Percentiles rank a stretch among this genome's conserved stretches.
Conservation (phyloP, 2,888 invertebrate species). For the Agrochola circellaris region DNA sequence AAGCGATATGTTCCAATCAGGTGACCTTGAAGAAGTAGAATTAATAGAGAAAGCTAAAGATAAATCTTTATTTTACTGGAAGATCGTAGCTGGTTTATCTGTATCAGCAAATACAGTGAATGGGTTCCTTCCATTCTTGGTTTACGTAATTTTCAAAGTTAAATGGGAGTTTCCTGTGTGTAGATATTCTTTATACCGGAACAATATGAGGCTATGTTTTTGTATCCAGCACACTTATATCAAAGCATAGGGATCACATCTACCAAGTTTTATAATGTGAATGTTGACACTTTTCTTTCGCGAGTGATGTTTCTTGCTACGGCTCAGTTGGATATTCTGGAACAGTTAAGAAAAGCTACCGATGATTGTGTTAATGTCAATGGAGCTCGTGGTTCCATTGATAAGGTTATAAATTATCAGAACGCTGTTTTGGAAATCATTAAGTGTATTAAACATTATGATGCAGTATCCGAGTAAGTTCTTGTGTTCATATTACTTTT, state of each 20-base stretch:
- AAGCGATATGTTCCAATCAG: constrained; percentile 76
- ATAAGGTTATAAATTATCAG: constrained; percentile 51
- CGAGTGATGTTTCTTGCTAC: constrained; percentile 79
- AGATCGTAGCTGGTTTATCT: constrained; percentile 72
- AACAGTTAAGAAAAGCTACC: constrained; percentile 72
- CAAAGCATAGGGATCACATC: constrained; percentile 77
- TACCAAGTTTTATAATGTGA: constrained; percentile 76
- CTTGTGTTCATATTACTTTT: background rate
- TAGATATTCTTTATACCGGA: constrained; percentile 77
- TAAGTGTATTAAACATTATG: constrained; percentile 75
- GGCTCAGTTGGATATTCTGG: constrained; percentile 79
- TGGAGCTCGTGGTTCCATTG: constrained; percentile 16
- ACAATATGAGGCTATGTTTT: constrained; percentile 65
- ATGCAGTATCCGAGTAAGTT: constrained; percentile 76
- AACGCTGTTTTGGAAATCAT: constrained; percentile 70
- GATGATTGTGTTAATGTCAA: constrained; percentile 44
- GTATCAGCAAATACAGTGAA: constrained; percentile 71
- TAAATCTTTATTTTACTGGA: constrained; percentile 75
- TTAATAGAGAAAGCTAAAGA: constrained; percentile 74
- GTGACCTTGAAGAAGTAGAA: constrained; percentile 66
- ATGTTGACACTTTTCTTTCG: constrained; percentile 79
- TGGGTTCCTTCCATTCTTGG: constrained; percentile 69
- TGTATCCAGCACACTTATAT: constrained; percentile 75
- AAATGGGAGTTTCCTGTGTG: constrained; percentile 75
- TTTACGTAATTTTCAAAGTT: constrained; percentile 69